Conservation (phyloP, 2,888 invertebrate species). For the Invenusta paracnida region DNA sequence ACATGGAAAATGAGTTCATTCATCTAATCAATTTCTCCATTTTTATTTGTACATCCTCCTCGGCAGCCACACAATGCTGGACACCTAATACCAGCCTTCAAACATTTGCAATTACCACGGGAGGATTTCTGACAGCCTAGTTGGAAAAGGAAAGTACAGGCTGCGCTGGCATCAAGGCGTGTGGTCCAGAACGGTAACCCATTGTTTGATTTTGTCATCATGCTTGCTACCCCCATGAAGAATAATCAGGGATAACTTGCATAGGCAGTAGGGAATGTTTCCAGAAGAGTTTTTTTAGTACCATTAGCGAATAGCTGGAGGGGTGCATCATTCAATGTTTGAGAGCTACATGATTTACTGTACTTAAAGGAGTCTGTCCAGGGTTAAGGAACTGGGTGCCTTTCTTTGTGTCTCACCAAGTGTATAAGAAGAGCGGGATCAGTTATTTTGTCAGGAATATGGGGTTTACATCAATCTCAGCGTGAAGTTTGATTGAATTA, state of each 20-base stretch:
- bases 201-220: too few species aligned
- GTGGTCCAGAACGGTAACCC: not conserved
- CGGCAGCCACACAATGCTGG: slow-evolving; percentile 8
- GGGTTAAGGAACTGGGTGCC: not conserved
- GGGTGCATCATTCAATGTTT: not conserved
- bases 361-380: not conserved
- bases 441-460: not conserved
- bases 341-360: not conserved
- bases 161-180: not conserved
- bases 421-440: not conserved
- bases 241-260: not conserved
- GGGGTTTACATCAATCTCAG: not conserved
- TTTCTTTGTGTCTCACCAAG: not conserved
- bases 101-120: not conserved
- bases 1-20: slow-evolving; percentile 14
- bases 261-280: not conserved
- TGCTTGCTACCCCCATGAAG: too few species aligned
- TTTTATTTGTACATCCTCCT: slow-evolving; percentile 4
- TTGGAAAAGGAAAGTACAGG: not conserved
- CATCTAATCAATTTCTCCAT: slow-evolving; percentile 11
- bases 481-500: not conserved
- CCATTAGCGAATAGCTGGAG: not conserved
- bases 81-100: too few species aligned
- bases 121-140: not conserved
- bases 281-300: not conserved